Base-by-base conservation (phyloP, 2,888 invertebrate genomes). In the Dicycla oo region DNA sequence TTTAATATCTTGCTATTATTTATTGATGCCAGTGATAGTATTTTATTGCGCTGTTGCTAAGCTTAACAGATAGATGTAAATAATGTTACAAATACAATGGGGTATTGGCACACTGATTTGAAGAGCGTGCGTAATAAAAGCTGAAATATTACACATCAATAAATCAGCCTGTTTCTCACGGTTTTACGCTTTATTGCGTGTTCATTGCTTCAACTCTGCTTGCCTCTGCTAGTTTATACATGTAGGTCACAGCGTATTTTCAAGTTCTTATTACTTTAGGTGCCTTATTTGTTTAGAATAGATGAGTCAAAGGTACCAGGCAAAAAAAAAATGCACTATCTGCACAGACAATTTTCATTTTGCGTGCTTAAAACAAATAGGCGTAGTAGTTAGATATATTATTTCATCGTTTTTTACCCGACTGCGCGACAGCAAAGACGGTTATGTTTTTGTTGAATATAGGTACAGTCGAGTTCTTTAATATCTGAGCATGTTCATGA, bases 121-220 rank as follows among this genome's bases (percentile, higher is more conserved):
- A 60, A 77, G n/a, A 47, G 38, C 13, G 47, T 34, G 34, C 30
- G 34, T 47, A 34, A 38, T 53, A 60, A 20, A 43, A 34, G 11
- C 26, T 60, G 34, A n/a, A 47, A 76, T 34, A 30, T 45, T 47
- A 47, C 47, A 61, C 47, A 23, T 61, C 34, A 26, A 56, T 61
- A 58, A 49, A 56, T 45, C 43, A 57, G 23, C 15, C 7, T 38
- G n/a, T 78, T 62, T 78, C 75, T 71, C 72, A 63, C 38, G 72
- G 62, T 78, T 78, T 77, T 62, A 49, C 53, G 54, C 10, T 49
- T 23, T n/a, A 62, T 71, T 78, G 62, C 49, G 43, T 78, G 62
- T 71, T 56, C 34, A 34, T 26, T 58, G 45, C 30, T 76, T 69
- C n/a, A 56, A 61, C 34, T 47, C 23, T 38, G 23, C 40, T 51